These are phyloP conservation scores for Percopsis transmontana DNA, from an alignment of 2,113 vertebrate genomes.

Conservation along the genomic window DNA sequence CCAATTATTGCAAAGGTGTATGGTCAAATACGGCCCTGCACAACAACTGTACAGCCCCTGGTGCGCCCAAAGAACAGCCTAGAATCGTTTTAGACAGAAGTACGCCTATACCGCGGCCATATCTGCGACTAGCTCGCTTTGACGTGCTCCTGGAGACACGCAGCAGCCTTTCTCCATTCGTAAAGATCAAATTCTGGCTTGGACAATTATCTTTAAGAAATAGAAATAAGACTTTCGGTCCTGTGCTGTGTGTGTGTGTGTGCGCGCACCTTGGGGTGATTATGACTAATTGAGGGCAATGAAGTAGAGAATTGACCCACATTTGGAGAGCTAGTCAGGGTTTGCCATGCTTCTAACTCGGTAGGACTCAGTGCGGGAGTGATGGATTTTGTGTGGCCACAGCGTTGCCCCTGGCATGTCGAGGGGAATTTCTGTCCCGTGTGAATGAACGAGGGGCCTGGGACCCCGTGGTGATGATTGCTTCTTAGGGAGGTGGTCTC, in stretches of 20 bases:
- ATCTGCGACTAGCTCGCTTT: constrained; percentile 12
- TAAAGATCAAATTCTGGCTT: background rate
- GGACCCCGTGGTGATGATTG: constrained; percentile 45
- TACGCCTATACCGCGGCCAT: no score
- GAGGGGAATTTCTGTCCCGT: constrained; percentile 24
- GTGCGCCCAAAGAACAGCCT: no score
- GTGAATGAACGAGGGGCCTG: constrained; percentile 19
- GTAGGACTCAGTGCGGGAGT: background rate
- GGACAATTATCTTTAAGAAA: background rate
- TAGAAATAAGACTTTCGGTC: background rate
- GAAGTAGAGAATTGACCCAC: background rate
- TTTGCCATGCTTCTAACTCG: constrained; percentile 11
- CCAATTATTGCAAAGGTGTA: no score
- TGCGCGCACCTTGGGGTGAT: background rate
- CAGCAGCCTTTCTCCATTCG: background rate
- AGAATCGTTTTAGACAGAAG: no score
- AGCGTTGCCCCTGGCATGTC: constrained; percentile 2
- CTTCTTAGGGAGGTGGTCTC: constrained; percentile 42
- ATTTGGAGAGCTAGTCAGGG: constrained; percentile 5
- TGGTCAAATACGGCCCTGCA: no score
- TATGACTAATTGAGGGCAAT: background rate
- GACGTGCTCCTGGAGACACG: background rate
- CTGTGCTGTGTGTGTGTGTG: constrained; percentile 6
- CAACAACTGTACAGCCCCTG: no score
- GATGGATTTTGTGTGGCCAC: constrained; percentile 20